Percentiles rank a stretch among this genome's conserved stretches.
These are phyloP conservation scores for Porites divaricata DNA, from an alignment of 92 coral and sea anemone species.

Conservation along the genomic window DNA sequence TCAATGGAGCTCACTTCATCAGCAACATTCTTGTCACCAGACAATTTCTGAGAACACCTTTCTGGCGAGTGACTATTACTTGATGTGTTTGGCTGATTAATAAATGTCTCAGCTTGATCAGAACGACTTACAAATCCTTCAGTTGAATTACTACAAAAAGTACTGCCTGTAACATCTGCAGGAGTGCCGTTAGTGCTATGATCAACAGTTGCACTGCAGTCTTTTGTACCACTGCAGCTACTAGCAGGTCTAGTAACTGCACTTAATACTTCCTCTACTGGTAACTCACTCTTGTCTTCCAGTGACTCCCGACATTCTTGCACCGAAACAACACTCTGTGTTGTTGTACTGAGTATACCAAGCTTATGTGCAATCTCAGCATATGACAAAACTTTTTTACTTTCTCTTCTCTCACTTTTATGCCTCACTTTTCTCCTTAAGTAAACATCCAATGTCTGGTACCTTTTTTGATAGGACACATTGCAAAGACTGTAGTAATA, in stretches of 20 bases:
- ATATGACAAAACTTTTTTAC: conserved; percentile 68
- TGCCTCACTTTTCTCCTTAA: conserved; percentile 58
- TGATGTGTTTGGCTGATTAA: not conserved
- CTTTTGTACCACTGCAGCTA: not conserved
- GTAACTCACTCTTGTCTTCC: not conserved
- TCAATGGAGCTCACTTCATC: not conserved
- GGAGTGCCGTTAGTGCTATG: not conserved
- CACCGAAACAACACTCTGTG: not conserved
- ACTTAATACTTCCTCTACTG: too few species aligned
- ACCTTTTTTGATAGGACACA: conserved; percentile 50
- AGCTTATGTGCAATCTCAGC: conserved; percentile 77
- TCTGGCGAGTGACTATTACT: not conserved
- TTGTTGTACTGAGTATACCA: conserved; percentile 40
- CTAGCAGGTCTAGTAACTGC: not conserved
- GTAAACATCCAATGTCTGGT: conserved; percentile 71
- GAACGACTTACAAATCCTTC: not conserved
- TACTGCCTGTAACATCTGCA: not conserved
- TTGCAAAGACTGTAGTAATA: conserved; percentile 89
- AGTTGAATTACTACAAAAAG: not conserved
- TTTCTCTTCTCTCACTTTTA: conserved; percentile 23
- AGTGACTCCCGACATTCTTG: not conserved
- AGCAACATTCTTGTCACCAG: not conserved
- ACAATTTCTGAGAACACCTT: not conserved
- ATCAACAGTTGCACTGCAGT: not conserved
- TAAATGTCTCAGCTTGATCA: not conserved